Evolutionary conservation across 2,113 vertebrate genomes (phyloP).

Genomic region (Romanogobio albipinnatus): DNA sequence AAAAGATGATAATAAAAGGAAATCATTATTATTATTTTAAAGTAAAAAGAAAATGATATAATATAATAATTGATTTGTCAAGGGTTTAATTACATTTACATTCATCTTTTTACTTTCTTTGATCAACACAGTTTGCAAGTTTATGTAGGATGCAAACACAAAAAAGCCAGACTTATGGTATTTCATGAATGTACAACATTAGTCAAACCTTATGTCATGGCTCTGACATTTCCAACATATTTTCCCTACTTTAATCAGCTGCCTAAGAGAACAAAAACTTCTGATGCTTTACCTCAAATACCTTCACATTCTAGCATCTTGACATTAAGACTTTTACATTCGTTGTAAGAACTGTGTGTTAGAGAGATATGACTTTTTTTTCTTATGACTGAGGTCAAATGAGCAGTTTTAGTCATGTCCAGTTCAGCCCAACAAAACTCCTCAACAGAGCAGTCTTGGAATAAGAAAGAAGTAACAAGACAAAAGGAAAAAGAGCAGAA

Average conservation of each 20-base stretch:
- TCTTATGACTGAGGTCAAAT: background rate
- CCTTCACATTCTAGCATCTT: background rate
- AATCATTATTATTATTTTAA: background rate
- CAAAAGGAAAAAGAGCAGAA: background rate
- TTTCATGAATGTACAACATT: background rate
- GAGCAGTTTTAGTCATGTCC: background rate
- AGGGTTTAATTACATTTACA: background rate
- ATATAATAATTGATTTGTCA: background rate
- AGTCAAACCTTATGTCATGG: background rate
- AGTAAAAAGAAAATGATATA: background rate
- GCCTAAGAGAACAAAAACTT: background rate
- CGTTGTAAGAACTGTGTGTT: background rate
- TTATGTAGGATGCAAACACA: background rate
- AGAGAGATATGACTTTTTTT: background rate
- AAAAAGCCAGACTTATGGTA: background rate
- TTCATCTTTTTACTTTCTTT: background rate
- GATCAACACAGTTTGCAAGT: background rate
- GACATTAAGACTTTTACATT: background rate
- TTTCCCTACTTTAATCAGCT: background rate
- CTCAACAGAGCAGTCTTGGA: conserved; percentile 8
- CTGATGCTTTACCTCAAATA: background rate
- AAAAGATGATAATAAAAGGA: background rate
- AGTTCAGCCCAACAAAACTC: background rate
- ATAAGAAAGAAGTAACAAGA: background rate
- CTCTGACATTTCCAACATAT: background rate